Evolutionary conservation across 2,888 invertebrate genomes (phyloP), one percentile per base, ranked within the genome.

Genomic region (Machimus rusticus): DNA sequence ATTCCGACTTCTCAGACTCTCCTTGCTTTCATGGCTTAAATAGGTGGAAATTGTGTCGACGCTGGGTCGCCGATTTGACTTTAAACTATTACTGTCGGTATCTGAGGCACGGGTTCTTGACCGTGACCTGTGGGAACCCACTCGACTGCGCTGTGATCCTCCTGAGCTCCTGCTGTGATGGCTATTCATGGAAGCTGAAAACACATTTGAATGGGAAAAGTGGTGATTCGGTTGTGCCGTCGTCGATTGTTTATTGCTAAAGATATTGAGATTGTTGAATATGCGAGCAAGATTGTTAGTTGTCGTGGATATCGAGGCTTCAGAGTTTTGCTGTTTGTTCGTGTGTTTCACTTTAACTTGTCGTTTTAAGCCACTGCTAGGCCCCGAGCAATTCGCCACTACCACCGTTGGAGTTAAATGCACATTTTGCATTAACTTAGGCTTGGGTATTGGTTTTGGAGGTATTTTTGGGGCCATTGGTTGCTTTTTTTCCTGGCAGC

Each of bases 11-110:
- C 95, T 95, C 85, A 92, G 88, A 90, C 95, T 95, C 89, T 95
- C 95, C 91, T 96, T 95, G 93, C 96, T 97, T 92, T 97, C 97
- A 89, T 96, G 97, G 91, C 97, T 97, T 90, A 97, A 94, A 94
- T 97, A 97, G 0, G 97, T 97, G 88, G 97, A 97, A 43, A 97
- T 96, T 14, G 97, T 97, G 92, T 97, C 97, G 74, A 97, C 95
- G 91, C 97, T 97, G 87, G 97, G 97, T 28, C 97, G 93, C 16
- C 97, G 94, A 76, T 95, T 96, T 85, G 96, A 96, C 90, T 96
- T 95, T 81, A 96, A 95, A 91, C 96, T 96, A 90, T 95, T 95
- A 87, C 92, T 92, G 79, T 93, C 93, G 5, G 92, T 92, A 28
- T 95, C 95, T 5, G 93, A 92, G 34, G 91, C 90, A n/a, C 93